Evolutionary conservation across 2,797 vertebrate genomes (phyloP), one percentile per base, ranked within the genome.

Genomic region (Mastacembelus armatus): DNA sequence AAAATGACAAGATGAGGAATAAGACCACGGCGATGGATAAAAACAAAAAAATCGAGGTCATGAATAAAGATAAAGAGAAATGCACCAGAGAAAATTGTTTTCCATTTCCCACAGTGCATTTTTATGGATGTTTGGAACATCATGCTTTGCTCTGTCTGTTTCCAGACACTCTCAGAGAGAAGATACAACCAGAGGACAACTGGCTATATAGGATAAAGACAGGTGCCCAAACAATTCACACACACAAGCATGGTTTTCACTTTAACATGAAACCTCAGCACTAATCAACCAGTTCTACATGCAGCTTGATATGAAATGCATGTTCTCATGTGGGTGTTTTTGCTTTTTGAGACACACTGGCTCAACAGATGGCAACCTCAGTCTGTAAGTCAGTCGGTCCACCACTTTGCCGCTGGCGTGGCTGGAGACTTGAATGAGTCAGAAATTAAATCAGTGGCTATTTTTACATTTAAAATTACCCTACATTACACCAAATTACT

Each of bases 81-180:
- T 7, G 5, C 26, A 40, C 22, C 18, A 29, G 12, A 48, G 7
- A 7, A 36, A 16, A 36, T 36, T 1, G 4, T 10, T 54, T 26
- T 22, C 19, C 3, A 18, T 7, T n/a, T 9, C 4, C 38, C 14
- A 16, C 7, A 8, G 32, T 42, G 10, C 12, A 51, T 35, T 63
- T 49, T 39, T 18, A 26, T 35, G 14, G 29, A 50, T 30, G 14
- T 54, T 47, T 49, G 47, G 39, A 50, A 21, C 8, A 18, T 19
- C 6, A 1, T 51, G 35, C 32, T 29, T 32, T 29, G 5, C 4
- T 48, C 43, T 66, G 10, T 42, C 58, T n/a, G 24, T 22, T 45
- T 57, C 12, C 36, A 49, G 27, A 56, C 18, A 30, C 48, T 69
- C 54, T 60, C 62, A 64, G 29, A 58, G 58, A 58, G 74, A 59